Conservation (phyloP, 2,113 vertebrate genomes). For the Aptenodytes forsteri region DNA sequence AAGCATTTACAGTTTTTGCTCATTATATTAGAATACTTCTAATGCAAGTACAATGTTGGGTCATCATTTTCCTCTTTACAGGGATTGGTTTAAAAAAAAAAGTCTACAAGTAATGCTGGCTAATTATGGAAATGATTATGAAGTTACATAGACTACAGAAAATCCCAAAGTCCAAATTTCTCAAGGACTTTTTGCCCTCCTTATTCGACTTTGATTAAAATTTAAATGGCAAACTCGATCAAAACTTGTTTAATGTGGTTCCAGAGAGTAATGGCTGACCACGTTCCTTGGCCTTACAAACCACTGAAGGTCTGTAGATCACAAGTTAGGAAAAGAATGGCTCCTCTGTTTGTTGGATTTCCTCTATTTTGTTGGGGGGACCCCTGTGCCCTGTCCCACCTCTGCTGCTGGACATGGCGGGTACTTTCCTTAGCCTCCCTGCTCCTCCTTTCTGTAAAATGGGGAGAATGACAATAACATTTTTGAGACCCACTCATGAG, state of each 20-base stretch:
- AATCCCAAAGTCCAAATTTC: background rate
- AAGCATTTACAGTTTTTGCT: background rate
- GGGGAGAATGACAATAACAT: background rate
- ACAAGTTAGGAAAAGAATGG: background rate
- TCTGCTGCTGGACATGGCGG: background rate
- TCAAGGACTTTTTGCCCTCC: slow-evolving; percentile 5
- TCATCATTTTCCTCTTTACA: background rate
- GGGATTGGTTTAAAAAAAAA: background rate
- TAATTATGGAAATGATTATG: slow-evolving; percentile 29
- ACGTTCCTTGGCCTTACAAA: background rate
- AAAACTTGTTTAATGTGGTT: background rate
- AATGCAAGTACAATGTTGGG: background rate
- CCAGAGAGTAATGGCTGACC: background rate
- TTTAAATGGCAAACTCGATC: background rate
- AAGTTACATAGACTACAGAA: background rate
- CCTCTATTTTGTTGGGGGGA: background rate
- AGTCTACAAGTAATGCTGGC: background rate
- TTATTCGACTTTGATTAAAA: background rate
- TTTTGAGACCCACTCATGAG: background rate
- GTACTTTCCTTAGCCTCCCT: background rate
- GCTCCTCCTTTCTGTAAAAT: background rate
- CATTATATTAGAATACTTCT: background rate
- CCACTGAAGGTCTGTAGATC: background rate
- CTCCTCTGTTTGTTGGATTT: background rate
- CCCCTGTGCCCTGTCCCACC: background rate